phyloP scores from a whole-genome alignment of 2,797 vertebrate genomes.

The Sandelia bainsii region DNA sequence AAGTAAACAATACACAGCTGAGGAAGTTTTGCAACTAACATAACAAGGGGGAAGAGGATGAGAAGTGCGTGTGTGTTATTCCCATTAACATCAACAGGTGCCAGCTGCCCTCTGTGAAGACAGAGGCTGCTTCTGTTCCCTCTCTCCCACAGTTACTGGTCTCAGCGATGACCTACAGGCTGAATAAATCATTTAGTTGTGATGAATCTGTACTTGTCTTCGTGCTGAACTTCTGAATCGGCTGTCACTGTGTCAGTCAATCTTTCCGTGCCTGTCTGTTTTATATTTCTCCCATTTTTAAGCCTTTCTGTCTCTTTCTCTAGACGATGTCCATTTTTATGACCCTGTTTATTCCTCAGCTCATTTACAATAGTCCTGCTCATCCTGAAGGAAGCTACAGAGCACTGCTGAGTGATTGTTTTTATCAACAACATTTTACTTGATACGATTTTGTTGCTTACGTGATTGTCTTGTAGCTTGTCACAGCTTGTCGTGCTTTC shows the following conservation, averaged over 20 bases:
- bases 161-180: constrained; percentile 33
- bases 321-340: background rate
- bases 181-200: constrained; percentile 39
- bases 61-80: constrained; percentile 39
- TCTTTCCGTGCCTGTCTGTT: background rate
- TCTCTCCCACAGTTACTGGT: constrained; percentile 15
- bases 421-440: background rate
- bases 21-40: constrained; percentile 9
- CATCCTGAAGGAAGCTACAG: background rate
- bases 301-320: background rate
- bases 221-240: background rate
- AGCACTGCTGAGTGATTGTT: background rate
- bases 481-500: constrained; percentile 20
- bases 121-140: constrained; percentile 57
- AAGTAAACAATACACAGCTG: constrained; percentile 40
- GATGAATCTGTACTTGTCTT: background rate
- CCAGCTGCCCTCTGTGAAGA: constrained; percentile 67
- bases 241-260: background rate
- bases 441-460: background rate
- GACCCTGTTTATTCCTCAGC: background rate
- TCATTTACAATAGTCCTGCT: background rate
- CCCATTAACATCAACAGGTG: constrained; percentile 70
- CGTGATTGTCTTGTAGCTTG: constrained; percentile 2
- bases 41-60: constrained; percentile 11
- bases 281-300: too few species aligned